Evolutionary conservation across 2,113 vertebrate genomes (phyloP), one percentile per base, ranked within the genome.

Genomic region (Miniopterus natalensis): DNA sequence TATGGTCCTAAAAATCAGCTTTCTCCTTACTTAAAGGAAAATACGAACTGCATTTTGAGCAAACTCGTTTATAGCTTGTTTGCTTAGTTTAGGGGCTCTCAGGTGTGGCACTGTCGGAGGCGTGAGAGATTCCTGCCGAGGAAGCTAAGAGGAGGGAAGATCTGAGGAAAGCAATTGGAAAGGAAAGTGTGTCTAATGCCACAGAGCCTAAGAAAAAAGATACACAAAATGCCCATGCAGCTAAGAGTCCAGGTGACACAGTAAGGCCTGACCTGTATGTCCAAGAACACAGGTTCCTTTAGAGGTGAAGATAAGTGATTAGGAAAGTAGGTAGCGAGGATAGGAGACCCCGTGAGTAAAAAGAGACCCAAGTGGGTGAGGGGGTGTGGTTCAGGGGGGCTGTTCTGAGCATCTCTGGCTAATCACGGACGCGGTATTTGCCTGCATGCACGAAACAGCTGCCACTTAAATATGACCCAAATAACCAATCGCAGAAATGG

Each of bases 11-110:
- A 95, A 88, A 94, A 57, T 75, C 81, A 79, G 25, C 45, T 85
- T 88, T 83, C 5, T 85, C 59, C 57, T 68, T 81, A 90, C 80
- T 93, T 86, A 91, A 88, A 87, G 59, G 57, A 93, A 87, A 95
- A 51, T 42, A 14, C 12, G 73, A 84, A 31, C 47, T 92, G 10
- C n/a, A 51, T 61, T 85, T 85, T 86, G 29, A 61, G 15, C 65
- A 15, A 61, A 68, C 79, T 14, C 65, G 27, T 68, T 42, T 23
- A 36, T 36, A n/a, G 40, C 63, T 23, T 55, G 6, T 70, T 68
- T 85, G 36, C 11, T 88, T 68, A 36, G 17, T 49, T 36, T 36
- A 36, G 36, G 36, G 36, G 36, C 36, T 36, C 36, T 36, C 29
- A 85, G 27, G 5, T 8, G 23, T 18, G 9, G 49, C 59, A 13